Base-by-base conservation (phyloP, 2,113 vertebrate species). In the Sapayoa aenigma region DNA sequence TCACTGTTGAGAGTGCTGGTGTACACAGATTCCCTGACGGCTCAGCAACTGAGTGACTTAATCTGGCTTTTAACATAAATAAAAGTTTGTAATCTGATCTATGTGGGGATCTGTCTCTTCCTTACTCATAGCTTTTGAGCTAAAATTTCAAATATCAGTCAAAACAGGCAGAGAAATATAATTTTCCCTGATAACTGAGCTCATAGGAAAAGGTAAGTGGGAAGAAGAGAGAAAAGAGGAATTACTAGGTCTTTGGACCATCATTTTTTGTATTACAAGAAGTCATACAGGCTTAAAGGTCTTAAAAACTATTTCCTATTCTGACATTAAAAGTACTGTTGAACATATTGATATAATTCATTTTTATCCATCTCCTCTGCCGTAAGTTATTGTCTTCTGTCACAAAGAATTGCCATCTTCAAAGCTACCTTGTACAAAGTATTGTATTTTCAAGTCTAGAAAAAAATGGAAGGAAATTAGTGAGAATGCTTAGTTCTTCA, bases 1-100 rank as follows among this genome's bases (percentile, higher is more conserved):
- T 11, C 27, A 9, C 33, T 28, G 0, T 21, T 25, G 49, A 56
- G 58, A 79, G 11, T 0, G 0, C 24, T 35, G 37, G 22, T 33
- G 7, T 11, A n/a, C 39, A 37, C 37, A 37, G 24, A 39, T 23
- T 33, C 41, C 59, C 50, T 84, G 68, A 53, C 25, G 60, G 35
- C 47, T 92, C 42, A 78, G 65, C 25, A 72, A 42, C 0, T 37
- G 33, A 21, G 23, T 85, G 69, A 75, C 56, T 91, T 50, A 46
- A 18, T 46, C n/a, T 58, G 56, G 39, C 37, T 84, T 87, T 59
- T 58, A 82, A 42, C 17, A 33, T 47, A 87, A 81, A 89, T 50
- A 53, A 72, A 87, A 71, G 23, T 47, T 55, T 1, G 0, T 25
- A 13, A 82, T 35, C 18, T 25, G 21, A 72, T 63, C 65, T 67